These are phyloP conservation scores for Nomada ruficornis DNA, from an alignment of 2,888 invertebrate species.

Conservation along the genomic window DNA sequence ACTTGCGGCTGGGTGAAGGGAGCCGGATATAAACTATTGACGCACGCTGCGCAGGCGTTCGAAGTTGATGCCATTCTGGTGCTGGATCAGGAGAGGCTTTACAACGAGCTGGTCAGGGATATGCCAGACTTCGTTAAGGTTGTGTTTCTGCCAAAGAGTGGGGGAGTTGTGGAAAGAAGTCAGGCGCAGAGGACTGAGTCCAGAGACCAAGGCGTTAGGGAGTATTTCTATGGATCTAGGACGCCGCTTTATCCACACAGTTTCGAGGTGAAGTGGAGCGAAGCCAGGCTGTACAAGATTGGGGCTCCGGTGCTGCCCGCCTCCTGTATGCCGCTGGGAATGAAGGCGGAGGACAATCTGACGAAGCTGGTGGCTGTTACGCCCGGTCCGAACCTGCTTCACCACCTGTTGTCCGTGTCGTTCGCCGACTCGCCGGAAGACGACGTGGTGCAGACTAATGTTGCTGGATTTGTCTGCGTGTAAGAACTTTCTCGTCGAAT, in stretches of 20 bases:
- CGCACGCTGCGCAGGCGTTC: conserved; percentile 96
- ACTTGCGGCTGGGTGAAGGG: conserved; percentile 99
- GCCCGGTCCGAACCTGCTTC: conserved; percentile 91
- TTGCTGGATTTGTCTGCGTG: conserved; percentile 96
- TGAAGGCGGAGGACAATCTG: conserved; percentile 95
- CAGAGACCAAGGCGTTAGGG: conserved; percentile 92
- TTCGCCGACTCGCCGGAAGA: conserved; percentile 93
- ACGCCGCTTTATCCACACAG: conserved; percentile 96
- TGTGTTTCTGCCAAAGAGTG: conserved; percentile 96
- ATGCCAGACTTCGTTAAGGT: conserved; percentile 97
- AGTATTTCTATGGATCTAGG: conserved; percentile 97
- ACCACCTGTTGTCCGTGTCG: conserved; percentile 95
- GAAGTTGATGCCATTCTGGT: conserved; percentile 98
- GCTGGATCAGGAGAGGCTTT: conserved; percentile 97
- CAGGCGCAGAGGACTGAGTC: conserved; percentile 89
- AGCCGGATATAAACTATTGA: conserved; percentile 93
- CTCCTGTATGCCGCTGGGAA: conserved; percentile 98
- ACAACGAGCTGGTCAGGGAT: conserved; percentile 96
- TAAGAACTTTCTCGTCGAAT: conserved; percentile 85
- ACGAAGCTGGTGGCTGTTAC: conserved; percentile 94
- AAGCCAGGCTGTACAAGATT: conserved; percentile 96
- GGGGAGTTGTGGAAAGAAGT: conserved; percentile 96
- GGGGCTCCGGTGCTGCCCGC: conserved; percentile 97
- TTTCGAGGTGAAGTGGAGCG: conserved; percentile 96
- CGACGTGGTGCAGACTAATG: conserved; percentile 94